These are phyloP conservation scores for Coranthus polyacanthus DNA, from an alignment of 2,797 vertebrate species.

Conservation along the genomic window DNA sequence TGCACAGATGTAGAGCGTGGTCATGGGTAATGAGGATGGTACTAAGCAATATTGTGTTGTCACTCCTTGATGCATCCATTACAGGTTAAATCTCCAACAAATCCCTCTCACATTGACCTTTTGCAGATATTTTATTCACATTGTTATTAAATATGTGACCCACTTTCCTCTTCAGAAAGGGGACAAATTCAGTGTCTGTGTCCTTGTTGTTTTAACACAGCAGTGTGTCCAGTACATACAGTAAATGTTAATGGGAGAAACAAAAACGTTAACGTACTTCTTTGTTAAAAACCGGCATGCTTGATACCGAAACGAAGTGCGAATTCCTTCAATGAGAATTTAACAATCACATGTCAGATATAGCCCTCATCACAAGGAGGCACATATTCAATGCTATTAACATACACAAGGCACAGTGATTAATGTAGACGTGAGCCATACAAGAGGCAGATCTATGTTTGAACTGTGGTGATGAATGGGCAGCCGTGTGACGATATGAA, in stretches of 20 bases:
- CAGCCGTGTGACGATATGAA: neutral
- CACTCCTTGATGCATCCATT: neutral
- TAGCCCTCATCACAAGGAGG: neutral
- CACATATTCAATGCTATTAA: conserved; percentile 4
- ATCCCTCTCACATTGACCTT: conserved; percentile 2
- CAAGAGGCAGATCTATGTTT: conserved; percentile 13
- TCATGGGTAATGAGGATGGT: conserved; percentile 36
- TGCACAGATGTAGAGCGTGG: conserved; percentile 22
- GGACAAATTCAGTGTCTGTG: accelerated
- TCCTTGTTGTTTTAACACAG: neutral
- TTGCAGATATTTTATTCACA: conserved; percentile 25
- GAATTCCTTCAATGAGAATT: neutral
- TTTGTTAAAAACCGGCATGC: no score
- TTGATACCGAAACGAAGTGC: no score
- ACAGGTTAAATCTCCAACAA: conserved; percentile 12
- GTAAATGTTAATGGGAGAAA: no score
- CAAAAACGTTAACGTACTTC: no score
- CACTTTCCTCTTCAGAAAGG: conserved; percentile 26
- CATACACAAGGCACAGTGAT: neutral
- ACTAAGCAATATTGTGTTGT: neutral
- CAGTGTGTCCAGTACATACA: no score
- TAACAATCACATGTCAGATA: conserved; percentile 1
- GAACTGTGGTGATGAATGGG: conserved; percentile 27
- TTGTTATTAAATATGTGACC: conserved; percentile 24
- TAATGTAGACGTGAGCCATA: neutral